Percentiles rank a stretch among this genome's conserved stretches.
Evolutionary conservation across 2,888 invertebrate genomes (phyloP).

Genomic region (Eurytoma adleriae): DNA sequence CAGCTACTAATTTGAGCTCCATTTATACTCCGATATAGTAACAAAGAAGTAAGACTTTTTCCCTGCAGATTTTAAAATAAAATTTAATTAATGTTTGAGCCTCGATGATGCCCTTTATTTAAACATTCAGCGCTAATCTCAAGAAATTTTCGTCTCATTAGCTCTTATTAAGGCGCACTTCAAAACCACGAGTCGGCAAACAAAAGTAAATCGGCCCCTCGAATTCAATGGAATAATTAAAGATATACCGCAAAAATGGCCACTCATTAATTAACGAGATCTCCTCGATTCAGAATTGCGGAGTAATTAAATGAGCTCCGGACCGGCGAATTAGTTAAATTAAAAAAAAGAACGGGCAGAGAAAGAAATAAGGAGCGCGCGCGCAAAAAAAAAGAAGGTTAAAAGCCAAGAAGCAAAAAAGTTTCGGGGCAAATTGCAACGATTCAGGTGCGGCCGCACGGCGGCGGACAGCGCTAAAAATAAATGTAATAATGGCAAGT

Average conservation of each 20-base stretch:
- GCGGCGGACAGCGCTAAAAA: constrained; percentile 23
- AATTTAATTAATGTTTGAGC: no score
- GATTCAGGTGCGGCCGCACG: constrained; percentile 31
- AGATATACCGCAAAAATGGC: constrained; percentile 31
- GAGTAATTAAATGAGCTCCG: constrained; percentile 48
- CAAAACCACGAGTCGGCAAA: background rate
- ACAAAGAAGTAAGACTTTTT: no score
- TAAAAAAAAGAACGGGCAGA: constrained; percentile 15
- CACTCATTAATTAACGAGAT: constrained; percentile 45
- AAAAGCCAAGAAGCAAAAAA: constrained; percentile 38
- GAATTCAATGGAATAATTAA: constrained; percentile 19
- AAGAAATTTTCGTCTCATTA: no score
- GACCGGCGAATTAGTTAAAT: constrained; percentile 46
- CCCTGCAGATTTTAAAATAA: no score
- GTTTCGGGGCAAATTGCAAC: constrained; percentile 52
- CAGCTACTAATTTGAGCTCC: no score
- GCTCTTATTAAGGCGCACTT: background rate
- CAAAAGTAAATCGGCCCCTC: background rate
- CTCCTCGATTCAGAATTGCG: constrained; percentile 3
- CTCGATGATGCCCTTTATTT: no score
- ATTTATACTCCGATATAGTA: no score
- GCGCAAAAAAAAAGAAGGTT: background rate
- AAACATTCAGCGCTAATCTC: no score
- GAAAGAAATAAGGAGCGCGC: constrained; percentile 4
- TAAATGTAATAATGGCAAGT: constrained; percentile 53